Conservation (phyloP, 2,113 vertebrate genomes). For the Eubucco bourcierii region DNA sequence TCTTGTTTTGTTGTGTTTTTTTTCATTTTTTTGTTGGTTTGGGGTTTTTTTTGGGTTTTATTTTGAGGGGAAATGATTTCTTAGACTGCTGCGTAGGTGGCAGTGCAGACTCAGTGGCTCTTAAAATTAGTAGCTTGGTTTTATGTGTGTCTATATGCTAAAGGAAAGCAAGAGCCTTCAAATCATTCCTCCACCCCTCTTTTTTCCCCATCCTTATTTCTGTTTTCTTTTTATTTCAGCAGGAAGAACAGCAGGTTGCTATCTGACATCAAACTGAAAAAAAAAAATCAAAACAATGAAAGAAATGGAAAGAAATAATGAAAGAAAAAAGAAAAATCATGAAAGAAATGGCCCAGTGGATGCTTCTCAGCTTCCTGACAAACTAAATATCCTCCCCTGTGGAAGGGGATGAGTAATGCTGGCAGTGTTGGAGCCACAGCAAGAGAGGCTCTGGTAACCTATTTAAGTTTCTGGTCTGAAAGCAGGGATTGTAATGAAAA, state of each 20-base stretch:
- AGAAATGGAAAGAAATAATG: too few species aligned
- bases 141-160: background rate
- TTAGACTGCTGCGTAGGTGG: background rate
- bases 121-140: background rate
- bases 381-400: background rate
- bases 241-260: background rate
- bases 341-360: background rate
- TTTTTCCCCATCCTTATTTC: background rate
- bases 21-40: too few species aligned
- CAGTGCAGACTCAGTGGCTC: background rate
- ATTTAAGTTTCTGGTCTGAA: background rate
- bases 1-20: too few species aligned
- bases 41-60: too few species aligned
- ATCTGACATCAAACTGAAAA: background rate
- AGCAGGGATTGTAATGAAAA: background rate
- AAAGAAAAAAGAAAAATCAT: background rate
- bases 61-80: background rate
- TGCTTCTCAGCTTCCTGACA: slow-evolving; percentile 19
- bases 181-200: background rate
- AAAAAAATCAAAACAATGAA: background rate
- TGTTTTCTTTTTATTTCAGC: background rate
- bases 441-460: background rate
- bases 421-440: background rate
- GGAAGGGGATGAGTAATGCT: background rate
- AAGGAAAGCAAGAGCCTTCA: background rate